Conservation (phyloP, 2,888 invertebrate species). For the Idaea straminata region DNA sequence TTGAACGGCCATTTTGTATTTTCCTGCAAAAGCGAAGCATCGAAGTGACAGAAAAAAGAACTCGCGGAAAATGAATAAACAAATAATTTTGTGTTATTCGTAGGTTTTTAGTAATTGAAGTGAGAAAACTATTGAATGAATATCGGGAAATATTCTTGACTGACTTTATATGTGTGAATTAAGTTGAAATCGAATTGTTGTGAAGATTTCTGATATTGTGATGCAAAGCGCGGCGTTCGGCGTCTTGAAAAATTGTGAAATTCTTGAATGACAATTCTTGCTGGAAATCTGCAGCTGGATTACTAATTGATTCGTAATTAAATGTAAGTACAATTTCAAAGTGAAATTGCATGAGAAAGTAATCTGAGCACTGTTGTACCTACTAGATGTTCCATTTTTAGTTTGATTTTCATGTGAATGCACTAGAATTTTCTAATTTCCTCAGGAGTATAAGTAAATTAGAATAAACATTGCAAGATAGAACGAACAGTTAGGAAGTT, state of each 20-base stretch:
- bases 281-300: neutral
- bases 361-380: neutral
- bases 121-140: neutral
- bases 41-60: conserved; percentile 40
- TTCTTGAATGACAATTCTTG: neutral
- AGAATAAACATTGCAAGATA: no score
- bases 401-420: no score
- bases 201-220: neutral
- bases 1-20: conserved; percentile 73
- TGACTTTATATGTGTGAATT: neutral
- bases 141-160: neutral
- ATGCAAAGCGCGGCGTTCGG: neutral
- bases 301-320: neutral
- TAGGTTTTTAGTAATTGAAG: neutral
- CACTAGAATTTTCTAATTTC: neutral
- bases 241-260: neutral
- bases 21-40: conserved; percentile 41
- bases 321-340: neutral
- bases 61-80: neutral
- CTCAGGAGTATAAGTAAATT: no score
- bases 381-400: neutral
- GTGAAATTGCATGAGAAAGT: neutral
- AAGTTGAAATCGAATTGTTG: neutral
- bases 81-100: neutral
- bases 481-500: no score